Evolutionary conservation across 2,888 invertebrate genomes (phyloP), one percentile per base, ranked within the genome.

Genomic region (Antheraea yamamai): DNA sequence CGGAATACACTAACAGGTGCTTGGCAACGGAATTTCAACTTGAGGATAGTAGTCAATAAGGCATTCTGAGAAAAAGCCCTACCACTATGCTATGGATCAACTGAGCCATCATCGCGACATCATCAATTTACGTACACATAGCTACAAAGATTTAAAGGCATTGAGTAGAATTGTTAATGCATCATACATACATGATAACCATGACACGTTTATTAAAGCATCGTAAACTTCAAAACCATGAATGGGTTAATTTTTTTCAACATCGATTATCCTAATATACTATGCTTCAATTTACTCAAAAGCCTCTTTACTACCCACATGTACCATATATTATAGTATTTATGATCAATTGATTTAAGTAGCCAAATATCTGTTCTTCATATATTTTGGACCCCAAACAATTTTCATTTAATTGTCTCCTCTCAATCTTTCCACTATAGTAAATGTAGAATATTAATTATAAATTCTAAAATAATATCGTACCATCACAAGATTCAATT

Each of bases 401-500:
- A 61, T 7, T 61, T 66, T 4, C 7, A 30, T 66, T 66, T 66
- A 30, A 16, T 14, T 2, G 6, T 58, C 35, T 6, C 23, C 30
- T 66, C 14, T 30, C 14, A 66, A 26, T 30, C 16, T 16, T 16
- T 66, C 4, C 30, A 30, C 30, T 14, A 66, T 30, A 0, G 2
- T 30, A 30, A 61, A 61, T 23, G 12, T 26, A 30, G 26, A 66
- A 16, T 16, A 66, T 14, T 73, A 61, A 61, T 58, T 76, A 47
- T 20, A 30, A 61, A 58, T n/a, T 23, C n/a, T 61, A n/a, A 10
- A 51, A 73, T 58, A 64, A 51, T 23, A 66, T 4, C 88, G 87
- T 83, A 94, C 94, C 94, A 83, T 95, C 94, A 82, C 94, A 95
- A 77, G 92, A 90, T 79, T 94, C 94, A 76, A 95, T 91, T 52